These are phyloP conservation scores for Ameiurus melas DNA, from an alignment of 2,113 vertebrate genomes.

Conservation along the genomic window DNA sequence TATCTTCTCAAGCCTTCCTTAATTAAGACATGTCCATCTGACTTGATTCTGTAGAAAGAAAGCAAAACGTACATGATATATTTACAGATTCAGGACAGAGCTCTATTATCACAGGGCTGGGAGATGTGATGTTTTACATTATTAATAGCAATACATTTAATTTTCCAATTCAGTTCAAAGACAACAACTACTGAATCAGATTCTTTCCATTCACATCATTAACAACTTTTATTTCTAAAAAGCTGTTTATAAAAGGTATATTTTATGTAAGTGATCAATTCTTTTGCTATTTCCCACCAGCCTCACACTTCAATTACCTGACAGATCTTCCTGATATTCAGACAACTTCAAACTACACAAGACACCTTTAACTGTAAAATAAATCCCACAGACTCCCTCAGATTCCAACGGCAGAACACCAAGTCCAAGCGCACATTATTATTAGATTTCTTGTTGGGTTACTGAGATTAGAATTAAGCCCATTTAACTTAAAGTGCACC, in stretches of 20 bases:
- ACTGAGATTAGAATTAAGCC: no score
- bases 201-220: not conserved
- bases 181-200: not conserved
- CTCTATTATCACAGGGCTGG: not conserved
- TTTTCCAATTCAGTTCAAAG: not conserved
- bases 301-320: not conserved
- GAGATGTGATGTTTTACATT: not conserved
- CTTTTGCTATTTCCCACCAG: not conserved
- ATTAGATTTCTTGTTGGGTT: no score
- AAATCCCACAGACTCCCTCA: no score
- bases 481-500: no score
- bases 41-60: constrained; percentile 61
- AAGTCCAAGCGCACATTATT: no score
- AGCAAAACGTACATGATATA: constrained; percentile 7
- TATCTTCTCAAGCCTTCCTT: constrained; percentile 51
- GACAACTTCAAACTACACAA: no score
- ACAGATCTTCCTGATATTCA: not conserved
- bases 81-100: not conserved
- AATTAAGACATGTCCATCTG: constrained; percentile 73
- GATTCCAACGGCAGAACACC: no score
- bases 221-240: not conserved
- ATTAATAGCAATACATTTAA: not conserved
- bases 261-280: not conserved
- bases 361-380: no score
- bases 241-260: not conserved